Evolutionary conservation across 2,888 invertebrate species (phyloP).

Genomic region (Lamproptera curius): DNA sequence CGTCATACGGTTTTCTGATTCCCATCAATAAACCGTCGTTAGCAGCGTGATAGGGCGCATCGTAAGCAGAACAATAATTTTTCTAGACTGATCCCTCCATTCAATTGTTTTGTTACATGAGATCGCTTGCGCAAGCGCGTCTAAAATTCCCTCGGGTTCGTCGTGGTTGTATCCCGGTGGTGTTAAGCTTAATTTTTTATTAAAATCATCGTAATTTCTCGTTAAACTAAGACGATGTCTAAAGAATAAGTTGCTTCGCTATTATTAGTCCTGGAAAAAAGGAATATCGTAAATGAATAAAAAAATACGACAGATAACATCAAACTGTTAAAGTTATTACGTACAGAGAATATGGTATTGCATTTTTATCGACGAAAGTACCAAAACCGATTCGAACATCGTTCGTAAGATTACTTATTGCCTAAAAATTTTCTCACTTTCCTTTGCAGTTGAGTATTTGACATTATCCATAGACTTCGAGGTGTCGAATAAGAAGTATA

Average conservation of each 20-base stretch:
- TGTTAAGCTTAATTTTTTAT: constrained; percentile 53
- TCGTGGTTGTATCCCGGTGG: constrained; percentile 78
- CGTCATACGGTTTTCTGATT: constrained; percentile 84
- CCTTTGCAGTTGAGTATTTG: constrained; percentile 65
- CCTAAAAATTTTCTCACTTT: constrained; percentile 67
- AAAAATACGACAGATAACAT: too few species aligned
- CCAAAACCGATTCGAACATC: constrained; percentile 83
- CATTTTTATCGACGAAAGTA: constrained; percentile 83
- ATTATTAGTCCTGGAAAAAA: constrained; percentile 7
- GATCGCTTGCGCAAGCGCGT: constrained; percentile 88
- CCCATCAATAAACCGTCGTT: constrained; percentile 85
- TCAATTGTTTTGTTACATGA: constrained; percentile 83
- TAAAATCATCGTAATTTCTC: constrained; percentile 67
- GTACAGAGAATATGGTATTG: constrained; percentile 49
- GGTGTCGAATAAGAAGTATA: constrained; percentile 90
- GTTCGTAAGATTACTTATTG: constrained; percentile 78
- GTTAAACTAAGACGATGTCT: constrained; percentile 84
- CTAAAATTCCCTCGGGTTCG: constrained; percentile 89
- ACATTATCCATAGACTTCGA: constrained; percentile 83
- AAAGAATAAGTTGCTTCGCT: constrained; percentile 79
- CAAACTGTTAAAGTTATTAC: too few species aligned
- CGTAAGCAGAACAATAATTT: constrained; percentile 88
- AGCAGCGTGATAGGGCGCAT: constrained; percentile 86
- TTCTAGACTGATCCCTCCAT: constrained; percentile 87
- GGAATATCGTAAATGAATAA: too few species aligned